Evolutionary conservation across 1,140 invertebrate species (phyloP).

Genomic region (Drosophila sucinea): DNA sequence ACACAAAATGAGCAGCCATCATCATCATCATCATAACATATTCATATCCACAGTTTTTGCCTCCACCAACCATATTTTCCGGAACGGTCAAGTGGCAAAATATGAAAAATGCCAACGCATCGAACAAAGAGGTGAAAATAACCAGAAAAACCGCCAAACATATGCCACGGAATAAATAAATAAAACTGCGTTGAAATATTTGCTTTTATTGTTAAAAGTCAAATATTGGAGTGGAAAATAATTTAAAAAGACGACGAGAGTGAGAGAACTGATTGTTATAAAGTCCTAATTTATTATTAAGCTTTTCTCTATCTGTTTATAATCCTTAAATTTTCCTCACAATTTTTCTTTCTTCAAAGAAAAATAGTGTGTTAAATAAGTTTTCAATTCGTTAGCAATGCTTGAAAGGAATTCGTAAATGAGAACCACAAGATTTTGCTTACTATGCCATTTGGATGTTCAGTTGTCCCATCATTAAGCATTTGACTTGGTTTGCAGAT

Average conservation of each 20-base stretch:
- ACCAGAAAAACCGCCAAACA: slow-evolving; percentile 14
- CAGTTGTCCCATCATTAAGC: slow-evolving; percentile 46
- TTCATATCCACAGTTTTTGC: not conserved
- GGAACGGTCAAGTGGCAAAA: slow-evolving; percentile 20
- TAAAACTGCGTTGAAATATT: slow-evolving; percentile 58
- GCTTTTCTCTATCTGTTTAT: not conserved
- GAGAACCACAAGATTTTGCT: slow-evolving; percentile 21
- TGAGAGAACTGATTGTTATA: not conserved
- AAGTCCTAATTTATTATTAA: not conserved
- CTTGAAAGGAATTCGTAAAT: not conserved
- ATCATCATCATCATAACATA: slow-evolving; percentile 6
- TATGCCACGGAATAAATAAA: slow-evolving; percentile 47
- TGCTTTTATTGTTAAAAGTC: slow-evolving; percentile 50
- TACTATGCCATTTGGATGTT: slow-evolving; percentile 20
- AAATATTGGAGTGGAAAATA: slow-evolving; percentile 34
- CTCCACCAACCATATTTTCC: no score
- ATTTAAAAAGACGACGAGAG: not conserved
- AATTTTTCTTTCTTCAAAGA: not conserved
- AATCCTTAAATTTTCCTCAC: not conserved
- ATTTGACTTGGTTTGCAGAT: slow-evolving; percentile 53
- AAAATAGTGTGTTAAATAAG: not conserved
- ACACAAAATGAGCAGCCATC: slow-evolving; percentile 51
- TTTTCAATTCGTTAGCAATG: not conserved
- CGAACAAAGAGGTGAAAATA: slow-evolving; percentile 26
- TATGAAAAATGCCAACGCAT: slow-evolving; percentile 34